These are phyloP conservation scores for Sebastes itinus DNA, from an alignment of 2,797 vertebrate genomes.

Conservation along the genomic window DNA sequence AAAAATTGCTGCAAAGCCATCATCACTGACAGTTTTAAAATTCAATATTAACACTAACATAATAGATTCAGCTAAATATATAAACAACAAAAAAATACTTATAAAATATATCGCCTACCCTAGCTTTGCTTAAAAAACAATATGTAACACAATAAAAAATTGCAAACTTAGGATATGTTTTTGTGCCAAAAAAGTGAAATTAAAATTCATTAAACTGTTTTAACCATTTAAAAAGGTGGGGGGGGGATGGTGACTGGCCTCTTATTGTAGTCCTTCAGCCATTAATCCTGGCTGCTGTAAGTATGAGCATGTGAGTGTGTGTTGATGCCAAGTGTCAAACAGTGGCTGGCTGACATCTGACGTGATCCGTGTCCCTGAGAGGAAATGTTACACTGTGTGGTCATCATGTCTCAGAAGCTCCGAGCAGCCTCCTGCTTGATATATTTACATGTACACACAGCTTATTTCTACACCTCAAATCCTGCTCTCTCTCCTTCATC, in stretches of 20 bases:
- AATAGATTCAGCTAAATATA: neutral
- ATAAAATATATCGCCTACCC: no score
- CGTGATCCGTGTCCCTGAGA: constrained; percentile 30
- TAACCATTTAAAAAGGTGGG: neutral
- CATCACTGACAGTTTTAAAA: neutral
- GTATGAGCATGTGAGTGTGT: constrained; percentile 20
- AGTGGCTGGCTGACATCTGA: constrained; percentile 46
- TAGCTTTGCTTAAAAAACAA: neutral
- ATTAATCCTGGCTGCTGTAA: constrained; percentile 32
- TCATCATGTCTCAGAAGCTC: constrained; percentile 26
- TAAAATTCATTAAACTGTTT: neutral
- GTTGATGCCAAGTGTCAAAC: constrained; percentile 39
- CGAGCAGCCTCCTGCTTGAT: neutral
- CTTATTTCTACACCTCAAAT: constrained; percentile 46
- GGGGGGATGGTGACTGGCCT: neutral
- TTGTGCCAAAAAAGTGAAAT: no score
- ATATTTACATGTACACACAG: constrained; percentile 64
- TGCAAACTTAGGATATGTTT: neutral
- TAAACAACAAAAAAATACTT: no score
- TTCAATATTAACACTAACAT: neutral
- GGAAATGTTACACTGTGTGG: constrained; percentile 32
- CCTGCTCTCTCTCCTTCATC: constrained; percentile 7
- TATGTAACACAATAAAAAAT: neutral
- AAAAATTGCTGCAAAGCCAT: neutral
- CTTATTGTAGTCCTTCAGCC: constrained; percentile 2